Conservation (phyloP, 2,888 invertebrate species). For the Drosophila cognata region DNA sequence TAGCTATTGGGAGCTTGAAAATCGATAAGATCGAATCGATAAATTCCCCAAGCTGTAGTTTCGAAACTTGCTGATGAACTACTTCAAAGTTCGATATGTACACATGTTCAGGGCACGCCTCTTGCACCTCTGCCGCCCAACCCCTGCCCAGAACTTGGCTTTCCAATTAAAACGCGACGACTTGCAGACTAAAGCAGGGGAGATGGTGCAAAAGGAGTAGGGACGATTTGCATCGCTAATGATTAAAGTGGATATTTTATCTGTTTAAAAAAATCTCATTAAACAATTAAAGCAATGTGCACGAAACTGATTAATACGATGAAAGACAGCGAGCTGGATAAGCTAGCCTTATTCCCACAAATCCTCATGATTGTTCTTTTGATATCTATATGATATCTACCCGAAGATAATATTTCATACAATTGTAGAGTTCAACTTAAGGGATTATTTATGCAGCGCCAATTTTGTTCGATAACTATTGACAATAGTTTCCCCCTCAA, state of each 20-base stretch:
- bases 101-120: not conserved
- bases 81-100: not conserved
- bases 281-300: slow-evolving; percentile 68
- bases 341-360: slow-evolving; percentile 51
- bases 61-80: not conserved
- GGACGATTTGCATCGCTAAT: slow-evolving; percentile 37
- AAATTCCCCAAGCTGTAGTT: not conserved
- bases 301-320: slow-evolving; percentile 57
- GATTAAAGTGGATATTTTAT: slow-evolving; percentile 38
- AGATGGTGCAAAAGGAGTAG: not conserved
- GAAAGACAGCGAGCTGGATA: slow-evolving; percentile 23
- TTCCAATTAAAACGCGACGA: slow-evolving; percentile 33
- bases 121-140: not conserved
- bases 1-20: too few relatives aligned
- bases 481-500: too few relatives aligned
- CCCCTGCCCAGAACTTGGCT: slow-evolving; percentile 2
- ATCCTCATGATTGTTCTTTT: slow-evolving; percentile 13
- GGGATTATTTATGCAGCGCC: not conserved
- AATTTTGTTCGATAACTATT: too few relatives aligned
- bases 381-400: not conserved
- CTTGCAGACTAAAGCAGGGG: not conserved
- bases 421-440: not conserved
- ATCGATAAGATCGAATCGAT: too few relatives aligned
- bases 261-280: slow-evolving; percentile 65
- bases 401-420: not conserved